Conservation (phyloP, 1,140 invertebrate genomes). For the Diorhabda carinulata region DNA sequence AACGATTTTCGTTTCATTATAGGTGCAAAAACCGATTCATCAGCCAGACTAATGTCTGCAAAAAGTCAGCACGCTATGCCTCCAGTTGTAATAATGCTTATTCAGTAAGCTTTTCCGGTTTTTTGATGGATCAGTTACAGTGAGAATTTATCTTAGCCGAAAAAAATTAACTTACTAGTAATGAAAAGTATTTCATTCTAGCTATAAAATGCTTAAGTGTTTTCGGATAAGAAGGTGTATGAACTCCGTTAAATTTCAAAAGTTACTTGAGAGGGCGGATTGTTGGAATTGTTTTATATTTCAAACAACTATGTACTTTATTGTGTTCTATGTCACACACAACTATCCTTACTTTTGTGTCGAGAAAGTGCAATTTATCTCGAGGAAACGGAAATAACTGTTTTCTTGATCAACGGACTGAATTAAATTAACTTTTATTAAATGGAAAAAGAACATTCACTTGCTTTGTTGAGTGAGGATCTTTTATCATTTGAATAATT, state of each 20-base stretch:
- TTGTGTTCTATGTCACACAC: no score
- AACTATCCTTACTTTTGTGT: no score
- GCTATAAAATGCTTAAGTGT: background rate
- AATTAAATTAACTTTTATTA: no score
- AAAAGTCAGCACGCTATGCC: slow-evolving; percentile 3
- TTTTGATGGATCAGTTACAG: slow-evolving; percentile 17
- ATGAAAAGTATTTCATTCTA: background rate
- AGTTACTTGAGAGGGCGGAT: no score
- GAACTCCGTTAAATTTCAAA: background rate
- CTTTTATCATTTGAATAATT: no score
- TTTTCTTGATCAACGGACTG: no score
- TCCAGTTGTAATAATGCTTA: slow-evolving; percentile 8
- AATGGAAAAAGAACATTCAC: no score
- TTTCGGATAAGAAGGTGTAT: background rate
- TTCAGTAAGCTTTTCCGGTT: slow-evolving; percentile 14
- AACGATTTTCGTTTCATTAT: slow-evolving; percentile 40
- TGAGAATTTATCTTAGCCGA: slow-evolving; percentile 20
- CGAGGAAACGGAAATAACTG: no score
- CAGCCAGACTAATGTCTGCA: slow-evolving; percentile 14
- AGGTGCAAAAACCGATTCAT: slow-evolving; percentile 19
- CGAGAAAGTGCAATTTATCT: no score
- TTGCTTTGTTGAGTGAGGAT: no score
- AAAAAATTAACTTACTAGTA: slow-evolving; percentile 12
- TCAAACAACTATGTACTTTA: no score
- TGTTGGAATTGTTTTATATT: no score